Evolutionary conservation across 2,888 invertebrate genomes (phyloP), one percentile per base, ranked within the genome.

Genomic region (Rhamnusium bicolor): DNA sequence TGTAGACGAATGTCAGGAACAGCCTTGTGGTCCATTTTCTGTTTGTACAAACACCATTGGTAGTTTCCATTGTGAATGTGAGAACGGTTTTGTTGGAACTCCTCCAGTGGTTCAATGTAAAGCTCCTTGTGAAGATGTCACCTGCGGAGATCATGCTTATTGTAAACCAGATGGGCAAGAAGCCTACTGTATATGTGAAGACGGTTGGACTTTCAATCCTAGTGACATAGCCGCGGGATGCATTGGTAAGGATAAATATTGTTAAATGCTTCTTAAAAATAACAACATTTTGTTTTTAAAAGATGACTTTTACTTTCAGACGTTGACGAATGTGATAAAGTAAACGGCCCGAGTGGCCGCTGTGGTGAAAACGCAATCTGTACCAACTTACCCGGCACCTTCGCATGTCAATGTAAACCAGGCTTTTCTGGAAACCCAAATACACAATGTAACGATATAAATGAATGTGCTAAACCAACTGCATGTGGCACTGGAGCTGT

Each of bases 191-290:
- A 94, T 97, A 60, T 97, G 97, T 85, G 96, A 97, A 85, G 95
- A 96, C 72, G 97, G 97, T 0, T 97, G 96, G 96, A 96, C 96
- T 0, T 97, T 95, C 85, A 94, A 97, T 88, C 97, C 97, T 0
- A 93, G 91, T 69, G 95, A 97, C 84, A 95, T 97, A 78, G 92
- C 94, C 5, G 96, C 96, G 54, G 97, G 97, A 72, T 97, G 97
- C 85, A 91, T 96, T 73, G 92, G 92, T 92, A 83, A 86, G 88
- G 80, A 56, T 40, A 12, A 29, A 29, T n/a, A 60, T 4, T 18
- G 16, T 40, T 29, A 29, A 5, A n/a, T n/a, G n/a, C n/a, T n/a
- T n/a, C n/a, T n/a, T n/a, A n/a, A n/a, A n/a, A n/a, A n/a, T n/a
- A n/a, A n/a, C n/a, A n/a, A n/a, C n/a, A n/a, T n/a, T n/a, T n/a